Evolutionary conservation across 2,113 vertebrate species (phyloP).

Genomic region (Romanogobio albipinnatus): DNA sequence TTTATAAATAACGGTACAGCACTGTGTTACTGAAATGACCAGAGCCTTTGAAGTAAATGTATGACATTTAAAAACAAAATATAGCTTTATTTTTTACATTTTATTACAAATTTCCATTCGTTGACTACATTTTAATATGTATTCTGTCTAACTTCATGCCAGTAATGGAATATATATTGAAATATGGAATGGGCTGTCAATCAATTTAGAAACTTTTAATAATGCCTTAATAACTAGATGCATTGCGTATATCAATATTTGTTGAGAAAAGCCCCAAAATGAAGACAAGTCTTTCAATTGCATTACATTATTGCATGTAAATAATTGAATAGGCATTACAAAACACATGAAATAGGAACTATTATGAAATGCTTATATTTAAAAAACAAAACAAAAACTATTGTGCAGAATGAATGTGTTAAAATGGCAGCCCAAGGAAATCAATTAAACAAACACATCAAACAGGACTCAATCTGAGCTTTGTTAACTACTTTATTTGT

Average conservation of each 20-base stretch:
- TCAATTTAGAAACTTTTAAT: not conserved
- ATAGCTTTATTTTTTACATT: too few species aligned
- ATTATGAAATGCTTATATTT: not conserved
- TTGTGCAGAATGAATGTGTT: not conserved
- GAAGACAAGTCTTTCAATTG: not conserved
- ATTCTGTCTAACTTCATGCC: not conserved
- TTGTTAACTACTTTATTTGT: constrained; percentile 4
- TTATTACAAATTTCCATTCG: too few species aligned
- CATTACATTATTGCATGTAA: not conserved
- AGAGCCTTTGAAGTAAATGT: not conserved
- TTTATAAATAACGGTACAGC: not conserved
- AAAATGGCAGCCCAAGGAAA: not conserved
- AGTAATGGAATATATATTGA: not conserved
- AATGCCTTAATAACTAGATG: not conserved
- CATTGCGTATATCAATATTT: not conserved
- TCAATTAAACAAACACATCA: not conserved
- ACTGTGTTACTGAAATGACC: not conserved
- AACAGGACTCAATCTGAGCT: not conserved
- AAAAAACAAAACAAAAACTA: not conserved
- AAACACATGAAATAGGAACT: not conserved
- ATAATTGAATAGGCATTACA: not conserved
- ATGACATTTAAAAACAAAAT: too few species aligned
- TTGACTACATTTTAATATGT: too few species aligned
- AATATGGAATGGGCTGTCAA: not conserved
- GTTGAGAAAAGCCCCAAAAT: not conserved